Percentiles rank a stretch among this genome's conserved stretches.
These are phyloP conservation scores for Myopa tessellatipennis DNA, from an alignment of 2,888 invertebrate genomes.

Conservation along the genomic window DNA sequence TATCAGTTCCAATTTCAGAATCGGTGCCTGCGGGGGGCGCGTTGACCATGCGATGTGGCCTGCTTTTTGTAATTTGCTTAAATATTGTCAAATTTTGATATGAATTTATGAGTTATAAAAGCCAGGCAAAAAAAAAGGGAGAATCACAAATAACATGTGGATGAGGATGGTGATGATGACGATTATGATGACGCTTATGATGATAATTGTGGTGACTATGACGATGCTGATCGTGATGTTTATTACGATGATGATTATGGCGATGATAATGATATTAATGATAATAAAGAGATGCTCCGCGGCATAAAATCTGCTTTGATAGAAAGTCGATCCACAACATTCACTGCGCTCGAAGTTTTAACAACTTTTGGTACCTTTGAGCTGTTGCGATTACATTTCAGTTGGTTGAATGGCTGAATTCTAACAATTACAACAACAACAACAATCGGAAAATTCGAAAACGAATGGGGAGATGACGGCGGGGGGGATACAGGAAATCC, in stretches of 20 bases:
- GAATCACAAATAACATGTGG: not conserved
- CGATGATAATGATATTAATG: not conserved
- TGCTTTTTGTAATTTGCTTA: slow-evolving; percentile 32
- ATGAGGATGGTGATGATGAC: not conserved
- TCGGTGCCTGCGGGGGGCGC: slow-evolving; percentile 11
- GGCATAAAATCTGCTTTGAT: not conserved
- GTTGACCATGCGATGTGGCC: not conserved
- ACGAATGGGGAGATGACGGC: not conserved
- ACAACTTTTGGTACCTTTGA: slow-evolving; percentile 2
- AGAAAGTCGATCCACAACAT: not conserved
- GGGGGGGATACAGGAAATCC: not conserved
- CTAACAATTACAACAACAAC: slow-evolving; percentile 1
- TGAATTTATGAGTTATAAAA: slow-evolving; percentile 29
- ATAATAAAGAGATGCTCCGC: not conserved
- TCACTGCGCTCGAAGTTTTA: slow-evolving; percentile 8
- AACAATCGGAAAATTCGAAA: not conserved
- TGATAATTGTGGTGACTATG: not conserved
- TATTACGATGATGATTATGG: not conserved
- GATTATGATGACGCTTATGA: not conserved
- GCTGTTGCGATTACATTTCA: not conserved
- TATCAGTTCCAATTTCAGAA: slow-evolving; percentile 25
- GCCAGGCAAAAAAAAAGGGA: not conserved
- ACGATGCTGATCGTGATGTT: not conserved
- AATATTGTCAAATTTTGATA: slow-evolving; percentile 35
- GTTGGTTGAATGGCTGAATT: not conserved